Evolutionary conservation across 2,888 invertebrate genomes (phyloP).

Genomic region (Syrista parreyssii): DNA sequence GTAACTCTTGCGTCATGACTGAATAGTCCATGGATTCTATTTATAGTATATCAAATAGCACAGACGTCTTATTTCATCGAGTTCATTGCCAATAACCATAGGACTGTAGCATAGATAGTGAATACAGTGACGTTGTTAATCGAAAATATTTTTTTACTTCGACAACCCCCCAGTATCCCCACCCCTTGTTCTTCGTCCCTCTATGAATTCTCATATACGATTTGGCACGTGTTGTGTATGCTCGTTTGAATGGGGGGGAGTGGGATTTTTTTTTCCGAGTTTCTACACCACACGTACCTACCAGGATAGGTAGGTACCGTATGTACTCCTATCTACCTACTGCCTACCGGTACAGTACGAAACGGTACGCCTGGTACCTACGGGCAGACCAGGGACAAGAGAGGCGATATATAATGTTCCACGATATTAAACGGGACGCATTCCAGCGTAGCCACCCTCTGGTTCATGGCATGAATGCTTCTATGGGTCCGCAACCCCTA

Average conservation of each 20-base stretch:
- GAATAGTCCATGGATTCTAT: neutral
- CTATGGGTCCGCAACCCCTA: slow-evolving; percentile 49
- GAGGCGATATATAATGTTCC: slow-evolving; percentile 66
- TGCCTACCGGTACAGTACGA: neutral
- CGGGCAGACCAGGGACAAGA: slow-evolving; percentile 57
- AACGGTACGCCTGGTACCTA: neutral
- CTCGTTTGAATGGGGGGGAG: neutral
- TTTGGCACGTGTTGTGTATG: neutral
- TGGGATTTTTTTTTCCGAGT: slow-evolving; percentile 10
- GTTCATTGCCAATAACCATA: neutral
- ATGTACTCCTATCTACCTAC: neutral
- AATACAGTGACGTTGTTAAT: neutral
- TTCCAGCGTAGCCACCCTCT: slow-evolving; percentile 63
- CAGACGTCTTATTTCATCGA: neutral
- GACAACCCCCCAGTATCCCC: slow-evolving; percentile 13
- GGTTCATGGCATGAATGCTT: slow-evolving; percentile 62
- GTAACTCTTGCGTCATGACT: neutral
- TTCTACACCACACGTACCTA: slow-evolving; percentile 4
- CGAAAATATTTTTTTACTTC: slow-evolving; percentile 3
- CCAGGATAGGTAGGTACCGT: neutral
- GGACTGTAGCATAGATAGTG: no score
- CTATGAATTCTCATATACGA: neutral
- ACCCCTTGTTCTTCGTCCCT: slow-evolving; percentile 14
- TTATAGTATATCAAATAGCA: neutral
- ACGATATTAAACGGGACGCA: slow-evolving; percentile 66